Conservation (phyloP, 64 coral and sea anemone genomes). For the Cladopsammia gracilis region DNA sequence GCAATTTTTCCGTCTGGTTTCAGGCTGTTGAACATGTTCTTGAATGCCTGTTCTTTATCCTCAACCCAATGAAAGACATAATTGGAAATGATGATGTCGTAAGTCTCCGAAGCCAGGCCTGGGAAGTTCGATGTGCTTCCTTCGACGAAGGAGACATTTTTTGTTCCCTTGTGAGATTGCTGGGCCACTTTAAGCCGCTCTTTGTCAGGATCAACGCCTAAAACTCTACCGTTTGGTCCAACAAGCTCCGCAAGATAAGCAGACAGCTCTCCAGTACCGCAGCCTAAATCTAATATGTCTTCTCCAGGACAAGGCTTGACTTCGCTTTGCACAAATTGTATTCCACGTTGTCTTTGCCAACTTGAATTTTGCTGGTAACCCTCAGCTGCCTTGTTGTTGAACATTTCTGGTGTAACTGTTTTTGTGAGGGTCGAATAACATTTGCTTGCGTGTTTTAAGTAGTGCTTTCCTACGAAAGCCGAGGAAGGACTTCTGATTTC, state of each 20-base stretch:
- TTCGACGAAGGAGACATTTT: background rate
- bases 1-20: slow-evolving; percentile 1
- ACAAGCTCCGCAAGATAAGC: background rate
- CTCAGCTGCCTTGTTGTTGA: background rate
- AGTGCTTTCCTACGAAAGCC: too few relatives aligned
- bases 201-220: background rate
- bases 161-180: background rate
- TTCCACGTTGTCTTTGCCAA: background rate
- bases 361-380: background rate
- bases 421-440: too few relatives aligned
- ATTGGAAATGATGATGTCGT: too few relatives aligned
- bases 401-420: background rate
- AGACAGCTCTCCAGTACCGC: slow-evolving; percentile 37
- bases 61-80: background rate
- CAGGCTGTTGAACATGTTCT: background rate
- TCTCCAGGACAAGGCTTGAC: background rate
- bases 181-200: slow-evolving; percentile 1
- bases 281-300: slow-evolving; percentile 14
- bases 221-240: background rate
- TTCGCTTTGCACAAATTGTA: background rate
- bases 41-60: background rate
- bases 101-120: too few relatives aligned
- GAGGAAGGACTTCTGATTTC: too few relatives aligned
- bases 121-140: too few relatives aligned
- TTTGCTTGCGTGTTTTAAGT: too few relatives aligned